phyloP scores from a whole-genome alignment of 2,888 invertebrate species.

The Agrenia bidenticulata region DNA sequence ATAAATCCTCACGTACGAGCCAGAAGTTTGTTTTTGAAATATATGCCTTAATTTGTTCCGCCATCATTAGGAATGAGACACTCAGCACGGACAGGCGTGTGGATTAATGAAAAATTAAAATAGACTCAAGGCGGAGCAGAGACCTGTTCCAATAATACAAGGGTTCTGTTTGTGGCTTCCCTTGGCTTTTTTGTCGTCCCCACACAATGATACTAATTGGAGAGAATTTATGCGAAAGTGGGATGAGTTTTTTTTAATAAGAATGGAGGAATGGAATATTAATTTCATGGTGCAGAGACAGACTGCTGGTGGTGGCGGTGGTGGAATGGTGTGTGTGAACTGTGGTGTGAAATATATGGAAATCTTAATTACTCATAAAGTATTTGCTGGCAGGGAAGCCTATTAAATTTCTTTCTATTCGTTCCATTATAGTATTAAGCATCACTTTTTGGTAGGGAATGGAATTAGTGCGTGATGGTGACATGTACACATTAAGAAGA shows the following conservation, averaged over 20 bases:
- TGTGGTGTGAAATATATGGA: constrained; percentile 49
- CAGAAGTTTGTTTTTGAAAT: neutral
- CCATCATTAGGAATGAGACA: neutral
- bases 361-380: constrained; percentile 52
- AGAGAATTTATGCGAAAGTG: constrained; percentile 38
- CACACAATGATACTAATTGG: constrained; percentile 44
- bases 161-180: constrained; percentile 10
- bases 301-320: no score
- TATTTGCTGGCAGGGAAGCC: constrained; percentile 1
- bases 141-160: neutral
- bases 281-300: no score
- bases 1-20: constrained; percentile 12
- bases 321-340: no score
- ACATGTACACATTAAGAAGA: neutral
- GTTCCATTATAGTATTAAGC: no score
- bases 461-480: constrained; percentile 1
- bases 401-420: no score
- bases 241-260: constrained; percentile 9
- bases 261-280: no score
- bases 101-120: constrained; percentile 19
- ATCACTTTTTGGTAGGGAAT: neutral
- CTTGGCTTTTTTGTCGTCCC: neutral
- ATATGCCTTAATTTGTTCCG: neutral
- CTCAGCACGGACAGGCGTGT: neutral
- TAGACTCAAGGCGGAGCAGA: neutral